A percentile compares a stretch with the other conserved stretches of the same genome.
Evolutionary conservation across 2,113 vertebrate genomes (phyloP).

Genomic region (Callithrix jacchus): DNA sequence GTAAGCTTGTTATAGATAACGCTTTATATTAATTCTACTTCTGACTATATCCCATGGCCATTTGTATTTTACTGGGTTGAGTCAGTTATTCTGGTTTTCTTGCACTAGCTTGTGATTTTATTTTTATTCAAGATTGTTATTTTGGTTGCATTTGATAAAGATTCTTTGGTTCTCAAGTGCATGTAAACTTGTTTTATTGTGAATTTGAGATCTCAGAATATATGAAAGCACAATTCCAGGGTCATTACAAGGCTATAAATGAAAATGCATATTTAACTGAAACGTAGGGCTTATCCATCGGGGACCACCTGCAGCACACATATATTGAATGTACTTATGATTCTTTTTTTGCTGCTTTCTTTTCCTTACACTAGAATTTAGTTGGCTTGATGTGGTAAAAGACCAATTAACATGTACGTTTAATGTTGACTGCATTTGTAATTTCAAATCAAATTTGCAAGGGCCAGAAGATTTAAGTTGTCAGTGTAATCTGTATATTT

Average conservation of each 20-base stretch:
- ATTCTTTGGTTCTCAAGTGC: conserved; percentile 46
- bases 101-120: conserved; percentile 55
- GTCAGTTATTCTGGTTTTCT: conserved; percentile 20
- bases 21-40: not conserved
- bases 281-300: not conserved
- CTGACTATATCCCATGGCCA: not conserved
- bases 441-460: conserved; percentile 3
- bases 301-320: not conserved
- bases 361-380: conserved; percentile 9
- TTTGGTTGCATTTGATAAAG: conserved; percentile 47
- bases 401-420: not conserved
- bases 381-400: not conserved
- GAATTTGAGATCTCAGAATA: conserved; percentile 33
- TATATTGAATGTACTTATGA: not conserved
- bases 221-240: conserved; percentile 7
- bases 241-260: not conserved
- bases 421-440: not conserved
- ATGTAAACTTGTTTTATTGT: conserved; percentile 39
- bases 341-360: conserved; percentile 29
- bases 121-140: conserved; percentile 43
- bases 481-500: conserved; percentile 20
- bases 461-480: not conserved
- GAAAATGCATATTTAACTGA: not conserved
- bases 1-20: not conserved
- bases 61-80: conserved; percentile 19